Percentiles rank a stretch among this genome's conserved stretches.
These are phyloP conservation scores for Sesia apiformis DNA, from an alignment of 2,888 invertebrate species.

Conservation along the genomic window DNA sequence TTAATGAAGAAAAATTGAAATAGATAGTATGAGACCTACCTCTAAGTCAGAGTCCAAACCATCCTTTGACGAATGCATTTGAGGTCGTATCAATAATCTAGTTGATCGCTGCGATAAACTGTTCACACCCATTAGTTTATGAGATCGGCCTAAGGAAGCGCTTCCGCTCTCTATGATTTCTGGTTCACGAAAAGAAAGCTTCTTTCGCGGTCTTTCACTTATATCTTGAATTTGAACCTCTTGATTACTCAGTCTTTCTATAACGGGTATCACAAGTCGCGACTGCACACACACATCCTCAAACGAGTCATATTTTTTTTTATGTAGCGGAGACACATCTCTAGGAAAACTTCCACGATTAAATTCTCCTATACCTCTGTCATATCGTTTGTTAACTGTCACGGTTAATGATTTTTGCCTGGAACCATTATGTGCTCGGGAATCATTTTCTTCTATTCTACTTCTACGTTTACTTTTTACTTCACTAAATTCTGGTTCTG, in stretches of 20 bases:
- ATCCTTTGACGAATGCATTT: constrained; percentile 63
- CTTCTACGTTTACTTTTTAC: constrained; percentile 46
- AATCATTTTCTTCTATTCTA: constrained; percentile 33
- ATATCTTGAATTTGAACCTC: constrained; percentile 41
- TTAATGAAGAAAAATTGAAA: no score
- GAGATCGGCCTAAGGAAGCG: constrained; percentile 49
- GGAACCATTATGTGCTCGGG: constrained; percentile 26
- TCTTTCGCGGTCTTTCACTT: constrained; percentile 83
- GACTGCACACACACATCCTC: constrained; percentile 60
- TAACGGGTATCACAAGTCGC: constrained; percentile 49
- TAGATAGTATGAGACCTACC: constrained; percentile 36
- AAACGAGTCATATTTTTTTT: constrained; percentile 43
- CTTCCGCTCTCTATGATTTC: constrained; percentile 74
- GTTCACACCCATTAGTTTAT: constrained; percentile 60
- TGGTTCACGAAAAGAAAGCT: constrained; percentile 90
- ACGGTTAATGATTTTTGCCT: constrained; percentile 56
- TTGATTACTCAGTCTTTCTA: constrained; percentile 48
- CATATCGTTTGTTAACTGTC: constrained; percentile 48
- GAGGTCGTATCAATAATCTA: constrained; percentile 38
- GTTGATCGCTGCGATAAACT: constrained; percentile 49
- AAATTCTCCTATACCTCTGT: constrained; percentile 36
- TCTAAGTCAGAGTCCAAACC: constrained; percentile 75
- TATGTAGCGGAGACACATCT: constrained; percentile 30
- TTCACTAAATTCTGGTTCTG: constrained; percentile 58
- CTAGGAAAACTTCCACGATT: constrained; percentile 29